phyloP scores from a whole-genome alignment of 2,888 invertebrate genomes.

The Arenicola marina region DNA sequence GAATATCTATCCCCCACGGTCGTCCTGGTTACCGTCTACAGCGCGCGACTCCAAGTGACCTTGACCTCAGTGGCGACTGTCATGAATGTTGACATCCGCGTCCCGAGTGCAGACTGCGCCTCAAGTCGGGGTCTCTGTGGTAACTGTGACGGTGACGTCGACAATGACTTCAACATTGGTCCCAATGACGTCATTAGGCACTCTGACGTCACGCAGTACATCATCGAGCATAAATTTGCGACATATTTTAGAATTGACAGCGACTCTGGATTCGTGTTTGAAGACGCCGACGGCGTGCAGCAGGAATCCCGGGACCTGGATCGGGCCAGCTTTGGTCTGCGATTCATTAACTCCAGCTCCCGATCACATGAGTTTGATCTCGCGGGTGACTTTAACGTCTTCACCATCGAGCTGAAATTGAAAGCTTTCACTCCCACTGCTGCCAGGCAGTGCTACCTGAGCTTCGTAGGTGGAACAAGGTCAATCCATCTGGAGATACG shows the following conservation, averaged over 20 bases:
- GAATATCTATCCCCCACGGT: background rate
- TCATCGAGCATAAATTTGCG: constrained; percentile 1
- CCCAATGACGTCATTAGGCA: background rate
- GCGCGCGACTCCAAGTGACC: background rate
- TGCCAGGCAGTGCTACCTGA: background rate
- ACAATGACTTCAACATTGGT: constrained; percentile 32
- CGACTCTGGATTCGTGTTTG: background rate
- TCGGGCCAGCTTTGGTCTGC: background rate
- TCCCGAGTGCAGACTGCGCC: background rate
- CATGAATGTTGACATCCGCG: background rate
- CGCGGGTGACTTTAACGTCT: background rate
- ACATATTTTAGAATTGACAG: background rate
- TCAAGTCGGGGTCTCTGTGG: constrained; percentile 31
- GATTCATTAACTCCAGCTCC: background rate
- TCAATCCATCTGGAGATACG: too few relatives aligned
- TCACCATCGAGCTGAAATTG: background rate
- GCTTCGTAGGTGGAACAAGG: background rate
- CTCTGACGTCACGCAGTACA: constrained; percentile 19
- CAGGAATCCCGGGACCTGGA: background rate
- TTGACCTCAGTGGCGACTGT: background rate
- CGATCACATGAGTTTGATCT: background rate
- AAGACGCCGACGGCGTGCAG: background rate
- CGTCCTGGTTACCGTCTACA: background rate
- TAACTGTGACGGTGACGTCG: constrained; percentile 32
- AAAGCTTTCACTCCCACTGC: background rate